Base-by-base conservation (phyloP, 2,113 vertebrate genomes). In the Gallinago media region DNA sequence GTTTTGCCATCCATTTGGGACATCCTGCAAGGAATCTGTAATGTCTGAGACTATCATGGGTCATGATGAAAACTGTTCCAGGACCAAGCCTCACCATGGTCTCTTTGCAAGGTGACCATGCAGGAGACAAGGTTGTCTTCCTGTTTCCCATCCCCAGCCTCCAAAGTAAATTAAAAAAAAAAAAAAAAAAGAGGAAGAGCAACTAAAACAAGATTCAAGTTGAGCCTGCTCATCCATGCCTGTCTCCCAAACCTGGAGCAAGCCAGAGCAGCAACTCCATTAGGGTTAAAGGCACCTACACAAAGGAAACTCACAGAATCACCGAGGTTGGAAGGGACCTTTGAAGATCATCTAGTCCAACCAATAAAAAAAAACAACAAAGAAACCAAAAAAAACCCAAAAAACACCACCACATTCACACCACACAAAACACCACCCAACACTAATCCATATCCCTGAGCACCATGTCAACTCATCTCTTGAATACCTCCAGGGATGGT, bases 131-230 rank as follows among this genome's bases (percentile, higher is more conserved):
- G 29, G 50, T 31, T 1, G 1, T 26, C 20, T 15, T 0, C 20
- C 19, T 0, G 4, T 40, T 29, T 44, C 36, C 70, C 8, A 1
- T 3, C 32, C 44, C 10, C 8, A 2, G 38, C 8, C 38, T 29
- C 62, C 40, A 44, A 44, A 65, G 42, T 19, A 44, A 44, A 16
- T 54, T 15, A 15, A 15, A 52, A 52, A 27, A 52, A 26, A 52
- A 36, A 49, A 31, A 31, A n/a, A 12, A 14, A n/a, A 61, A 15
- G 14, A 77, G 27, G 9, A 75, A 61, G 21, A 85, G 23, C 34
- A 81, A 38, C 34, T 55, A 50, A 65, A 49, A 4, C 6, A 66
- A 44, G 52, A 44, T 16, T 12, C 6, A 21, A 59, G 26, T 52
- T 73, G 31, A 29, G 14, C 26, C 26, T 61, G 40, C 52, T 59